Percentiles rank a stretch among this genome's conserved stretches.
phyloP scores from a whole-genome alignment of 2,113 vertebrate genomes.

The Nothocercus julius region DNA sequence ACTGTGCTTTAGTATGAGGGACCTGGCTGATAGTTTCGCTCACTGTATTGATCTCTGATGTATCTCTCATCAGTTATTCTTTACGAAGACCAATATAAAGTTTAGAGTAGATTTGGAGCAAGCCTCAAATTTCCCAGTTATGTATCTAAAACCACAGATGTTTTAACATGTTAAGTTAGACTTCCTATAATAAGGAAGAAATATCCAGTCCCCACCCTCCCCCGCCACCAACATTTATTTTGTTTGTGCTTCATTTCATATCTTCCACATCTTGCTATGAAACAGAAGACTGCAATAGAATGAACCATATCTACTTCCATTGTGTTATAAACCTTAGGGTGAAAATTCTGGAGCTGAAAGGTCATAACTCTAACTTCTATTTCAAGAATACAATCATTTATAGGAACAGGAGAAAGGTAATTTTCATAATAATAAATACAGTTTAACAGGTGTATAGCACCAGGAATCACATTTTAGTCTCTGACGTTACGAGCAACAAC shows the following conservation, averaged over 20 bases:
- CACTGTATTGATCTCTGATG: neutral
- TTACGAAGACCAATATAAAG: neutral
- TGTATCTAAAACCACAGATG: neutral
- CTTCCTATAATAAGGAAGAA: neutral
- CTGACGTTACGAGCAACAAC: neutral
- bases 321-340: neutral
- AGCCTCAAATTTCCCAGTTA: neutral
- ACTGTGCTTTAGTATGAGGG: neutral
- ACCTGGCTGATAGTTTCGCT: neutral
- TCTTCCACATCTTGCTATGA: neutral
- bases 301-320: neutral
- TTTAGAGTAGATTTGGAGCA: neutral
- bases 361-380: neutral
- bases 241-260: neutral
- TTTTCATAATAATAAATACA: constrained; percentile 12
- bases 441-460: neutral
- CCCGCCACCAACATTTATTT: rapidly evolving
- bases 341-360: neutral
- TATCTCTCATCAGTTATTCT: neutral
- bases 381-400: neutral
- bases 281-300: neutral
- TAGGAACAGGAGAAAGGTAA: neutral
- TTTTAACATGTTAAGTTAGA: neutral
- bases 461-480: constrained; percentile 19
- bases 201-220: neutral